Conservation (phyloP, 2,113 vertebrate species). For the Archilochus colubris region DNA sequence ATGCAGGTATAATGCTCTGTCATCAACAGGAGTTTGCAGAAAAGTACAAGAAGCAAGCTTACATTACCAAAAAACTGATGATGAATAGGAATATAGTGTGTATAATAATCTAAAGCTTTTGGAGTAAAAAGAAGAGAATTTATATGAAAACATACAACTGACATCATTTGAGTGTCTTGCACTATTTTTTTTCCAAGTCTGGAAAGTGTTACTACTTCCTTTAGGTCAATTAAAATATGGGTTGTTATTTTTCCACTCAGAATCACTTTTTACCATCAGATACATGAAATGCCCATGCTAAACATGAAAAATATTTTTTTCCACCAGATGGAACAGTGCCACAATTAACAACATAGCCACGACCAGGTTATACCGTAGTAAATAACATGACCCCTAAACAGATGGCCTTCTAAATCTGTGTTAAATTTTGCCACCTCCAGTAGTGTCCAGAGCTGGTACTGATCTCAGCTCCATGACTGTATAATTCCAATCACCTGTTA, state of each 20-base stretch:
- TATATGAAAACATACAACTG: background rate
- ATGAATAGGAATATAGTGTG: background rate
- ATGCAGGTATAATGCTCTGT: background rate
- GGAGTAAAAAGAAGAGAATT: background rate
- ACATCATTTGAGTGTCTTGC: background rate
- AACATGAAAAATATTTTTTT: background rate
- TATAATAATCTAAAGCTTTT: background rate
- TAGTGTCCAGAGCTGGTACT: background rate
- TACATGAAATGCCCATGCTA: background rate
- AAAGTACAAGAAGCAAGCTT: background rate
- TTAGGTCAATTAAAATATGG: background rate
- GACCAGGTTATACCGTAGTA: background rate
- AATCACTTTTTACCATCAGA: background rate
- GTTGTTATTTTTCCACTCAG: background rate
- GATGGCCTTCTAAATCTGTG: background rate
- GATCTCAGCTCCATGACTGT: background rate
- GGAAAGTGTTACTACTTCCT: background rate
- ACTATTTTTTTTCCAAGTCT: background rate
- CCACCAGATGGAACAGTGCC: background rate
- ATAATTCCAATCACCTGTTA: background rate
- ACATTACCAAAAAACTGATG: background rate
- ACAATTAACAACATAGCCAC: background rate
- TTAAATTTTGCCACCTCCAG: background rate
- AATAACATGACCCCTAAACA: background rate
- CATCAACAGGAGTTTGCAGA: background rate